phyloP scores from a whole-genome alignment of 2,888 invertebrate genomes.

The Melinaea menophilus region DNA sequence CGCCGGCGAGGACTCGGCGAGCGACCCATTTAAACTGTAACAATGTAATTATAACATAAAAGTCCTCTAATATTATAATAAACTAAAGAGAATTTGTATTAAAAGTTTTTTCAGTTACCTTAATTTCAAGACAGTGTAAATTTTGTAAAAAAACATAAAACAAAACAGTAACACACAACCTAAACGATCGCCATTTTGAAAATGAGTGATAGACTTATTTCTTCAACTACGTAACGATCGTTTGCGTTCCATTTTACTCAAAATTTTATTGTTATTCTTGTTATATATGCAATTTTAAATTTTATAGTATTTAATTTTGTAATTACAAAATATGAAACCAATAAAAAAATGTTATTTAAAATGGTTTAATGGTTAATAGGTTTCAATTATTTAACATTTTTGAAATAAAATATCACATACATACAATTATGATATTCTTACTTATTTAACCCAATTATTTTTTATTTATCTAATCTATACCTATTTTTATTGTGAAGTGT shows the following conservation, averaged over 20 bases:
- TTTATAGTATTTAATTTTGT: neutral
- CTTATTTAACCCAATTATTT: no score
- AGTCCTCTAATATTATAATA: conserved; percentile 16
- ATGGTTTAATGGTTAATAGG: no score
- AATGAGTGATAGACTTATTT: conserved; percentile 38
- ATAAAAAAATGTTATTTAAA: no score
- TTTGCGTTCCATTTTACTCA: conserved; percentile 39
- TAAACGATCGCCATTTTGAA: conserved; percentile 70
- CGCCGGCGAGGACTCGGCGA: conserved; percentile 73
- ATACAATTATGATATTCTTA: no score
- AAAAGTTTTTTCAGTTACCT: conserved; percentile 46
- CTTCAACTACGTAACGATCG: conserved; percentile 31
- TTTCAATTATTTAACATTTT: no score
- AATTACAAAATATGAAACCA: no score
- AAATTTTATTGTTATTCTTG: neutral
- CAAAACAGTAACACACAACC: conserved; percentile 60
- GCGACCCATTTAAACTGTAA: conserved; percentile 62
- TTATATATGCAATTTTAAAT: neutral
- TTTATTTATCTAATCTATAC: no score
- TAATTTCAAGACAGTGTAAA: conserved; percentile 58
- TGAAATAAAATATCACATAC: no score
- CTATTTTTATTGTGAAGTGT: no score
- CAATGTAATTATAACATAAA: conserved; percentile 24
- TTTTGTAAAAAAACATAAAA: conserved; percentile 56
- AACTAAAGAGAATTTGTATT: neutral